Base-by-base conservation (phyloP, 2,888 invertebrate genomes). In the Lithophane leautieri region DNA sequence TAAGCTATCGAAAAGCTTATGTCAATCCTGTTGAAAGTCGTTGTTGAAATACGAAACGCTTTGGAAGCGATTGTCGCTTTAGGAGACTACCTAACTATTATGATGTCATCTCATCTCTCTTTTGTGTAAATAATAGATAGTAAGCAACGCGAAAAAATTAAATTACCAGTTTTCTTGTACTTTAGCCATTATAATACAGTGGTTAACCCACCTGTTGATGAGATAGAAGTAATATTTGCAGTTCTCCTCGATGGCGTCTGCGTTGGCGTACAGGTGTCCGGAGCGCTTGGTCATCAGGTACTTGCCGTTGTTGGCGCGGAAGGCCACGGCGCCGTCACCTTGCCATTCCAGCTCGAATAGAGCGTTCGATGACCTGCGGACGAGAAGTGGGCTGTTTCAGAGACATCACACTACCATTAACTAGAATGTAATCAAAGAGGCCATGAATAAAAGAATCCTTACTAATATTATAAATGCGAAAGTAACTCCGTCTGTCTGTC, bases 181-280 rank as follows among this genome's bases (percentile, higher is more conserved):
- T 12, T 25, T 4, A 65, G 44, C 25, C 19, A 44, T 25, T 65
- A 8, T 22, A 65, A 44, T 19, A 9, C 4, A 34, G 28, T 50
- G 28, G 0, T 8, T 34, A 40, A 63, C 89, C 86, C 81, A 98
- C 98, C 98, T 97, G 97, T 99, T 99, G 92, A 99, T 98, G 91
- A 99, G 97, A 92, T 99, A 99, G 97, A 99, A 99, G 96, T 98
- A 98, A 96, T 99, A 99, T 96, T 98, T 98, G 97, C 99, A 98
- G 91, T 98, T 98, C 88, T 98, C 98, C 86, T 98, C 98, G 83
- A 98, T 97, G 80, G 97, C 93, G 93, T 98, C 99, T 2, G 98
- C 97, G 94, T 98, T 98, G 89, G 99, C 99, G 96, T 98, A 98
- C 85, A 99, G 97, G 94, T 99, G 99, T 19, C 99, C 99, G 65